Evolutionary conservation across 2,113 vertebrate species (phyloP).

Genomic region (Myanophis thanlyinensis): DNA sequence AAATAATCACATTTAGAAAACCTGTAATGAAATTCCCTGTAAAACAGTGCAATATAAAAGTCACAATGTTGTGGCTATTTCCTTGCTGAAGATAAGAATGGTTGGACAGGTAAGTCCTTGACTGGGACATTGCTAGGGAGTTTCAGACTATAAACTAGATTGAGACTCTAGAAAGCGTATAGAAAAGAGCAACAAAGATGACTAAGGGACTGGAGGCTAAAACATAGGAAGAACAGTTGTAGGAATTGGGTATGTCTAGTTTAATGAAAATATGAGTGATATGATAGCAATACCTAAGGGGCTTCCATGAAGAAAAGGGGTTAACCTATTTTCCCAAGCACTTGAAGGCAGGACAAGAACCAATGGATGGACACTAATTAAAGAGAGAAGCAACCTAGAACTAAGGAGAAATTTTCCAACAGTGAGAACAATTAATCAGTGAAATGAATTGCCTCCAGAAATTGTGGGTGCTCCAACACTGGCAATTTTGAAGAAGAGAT

Average conservation of each 20-base stretch:
- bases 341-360: too few relatives aligned
- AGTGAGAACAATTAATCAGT: too few relatives aligned
- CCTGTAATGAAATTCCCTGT: background rate
- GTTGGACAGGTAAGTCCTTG: background rate
- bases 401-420: too few relatives aligned
- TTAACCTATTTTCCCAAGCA: too few relatives aligned
- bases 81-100: background rate
- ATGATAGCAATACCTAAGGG: background rate
- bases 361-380: too few relatives aligned
- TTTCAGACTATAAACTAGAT: background rate
- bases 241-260: background rate
- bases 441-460: too few relatives aligned
- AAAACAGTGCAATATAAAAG: background rate
- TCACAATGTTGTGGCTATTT: background rate
- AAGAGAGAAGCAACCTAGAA: too few relatives aligned
- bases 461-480: background rate
- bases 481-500: background rate
- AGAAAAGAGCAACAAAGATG: background rate
- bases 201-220: background rate
- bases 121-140: background rate
- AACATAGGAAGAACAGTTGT: background rate
- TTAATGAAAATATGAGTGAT: background rate
- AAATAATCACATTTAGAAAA: background rate
- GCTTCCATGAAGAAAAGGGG: too few relatives aligned
- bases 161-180: background rate